Conservation (phyloP, 30 jellyfish, hydroid and myxozoan genomes). For the Aurelia coerulea region DNA sequence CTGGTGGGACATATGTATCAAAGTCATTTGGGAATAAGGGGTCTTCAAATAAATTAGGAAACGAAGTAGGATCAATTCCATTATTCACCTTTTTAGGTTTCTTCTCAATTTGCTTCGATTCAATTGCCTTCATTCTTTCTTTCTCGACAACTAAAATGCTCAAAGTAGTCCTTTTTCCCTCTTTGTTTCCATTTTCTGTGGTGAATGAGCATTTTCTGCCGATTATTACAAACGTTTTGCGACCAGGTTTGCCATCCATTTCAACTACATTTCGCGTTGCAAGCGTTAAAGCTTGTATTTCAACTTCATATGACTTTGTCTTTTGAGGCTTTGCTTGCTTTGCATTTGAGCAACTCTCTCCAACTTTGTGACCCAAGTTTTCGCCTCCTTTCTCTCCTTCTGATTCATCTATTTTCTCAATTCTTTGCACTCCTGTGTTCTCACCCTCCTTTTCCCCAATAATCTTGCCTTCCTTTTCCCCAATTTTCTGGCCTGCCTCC, state of each 20-base stretch:
- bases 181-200: background rate
- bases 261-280: constrained; percentile 18
- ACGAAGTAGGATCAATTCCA: background rate
- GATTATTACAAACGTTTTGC: background rate
- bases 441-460: too few species aligned
- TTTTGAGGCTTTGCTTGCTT: too few species aligned
- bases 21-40: constrained; percentile 28
- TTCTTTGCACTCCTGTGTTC: too few species aligned
- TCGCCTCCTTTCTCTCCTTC: too few species aligned
- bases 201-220: constrained; percentile 38
- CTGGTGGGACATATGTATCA: constrained; percentile 38
- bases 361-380: too few species aligned
- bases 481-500: too few species aligned
- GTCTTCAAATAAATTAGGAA: constrained; percentile 14
- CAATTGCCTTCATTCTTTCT: constrained; percentile 12
- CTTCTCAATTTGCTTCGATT: background rate
- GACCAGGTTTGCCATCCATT: background rate
- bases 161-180: background rate
- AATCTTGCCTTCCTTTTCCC: too few species aligned
- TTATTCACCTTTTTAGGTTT: background rate
- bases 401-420: too few species aligned
- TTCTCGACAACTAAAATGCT: constrained; percentile 35
- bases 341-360: too few species aligned
- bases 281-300: constrained; percentile 45
- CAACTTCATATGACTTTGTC: constrained; percentile 4